phyloP scores from a whole-genome alignment of 2,113 vertebrate species.

The Epinephelus moara region DNA sequence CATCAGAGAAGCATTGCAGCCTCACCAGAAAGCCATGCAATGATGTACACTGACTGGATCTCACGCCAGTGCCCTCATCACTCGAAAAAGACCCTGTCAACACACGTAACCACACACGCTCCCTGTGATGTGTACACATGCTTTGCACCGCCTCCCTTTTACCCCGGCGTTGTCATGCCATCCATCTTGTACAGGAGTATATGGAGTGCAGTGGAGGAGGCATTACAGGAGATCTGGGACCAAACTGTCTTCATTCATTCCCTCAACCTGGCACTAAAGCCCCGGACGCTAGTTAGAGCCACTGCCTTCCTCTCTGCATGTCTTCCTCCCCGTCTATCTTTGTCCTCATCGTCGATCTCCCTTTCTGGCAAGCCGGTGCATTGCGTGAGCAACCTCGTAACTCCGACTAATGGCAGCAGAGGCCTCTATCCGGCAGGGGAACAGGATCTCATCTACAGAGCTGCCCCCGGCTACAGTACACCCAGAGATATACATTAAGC shows the following conservation, averaged over 20 bases:
- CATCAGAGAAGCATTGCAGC: constrained; percentile 52
- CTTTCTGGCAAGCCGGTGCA: constrained; percentile 9
- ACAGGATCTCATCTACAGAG: constrained; percentile 60
- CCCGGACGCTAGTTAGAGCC: constrained; percentile 24
- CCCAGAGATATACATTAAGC: constrained; percentile 51
- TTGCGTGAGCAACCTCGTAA: constrained; percentile 50
- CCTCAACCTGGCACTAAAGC: constrained; percentile 15
- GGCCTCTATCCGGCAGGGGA: constrained; percentile 66
- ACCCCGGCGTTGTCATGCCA: constrained; percentile 47
- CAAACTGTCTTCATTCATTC: constrained; percentile 46
- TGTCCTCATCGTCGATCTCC: neutral
- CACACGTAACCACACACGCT: constrained; percentile 1
- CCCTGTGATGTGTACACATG: constrained; percentile 43
- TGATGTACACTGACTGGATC: constrained; percentile 60
- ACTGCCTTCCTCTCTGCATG: constrained; percentile 22
- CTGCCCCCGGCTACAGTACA: constrained; percentile 54
- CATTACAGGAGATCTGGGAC: constrained; percentile 42
- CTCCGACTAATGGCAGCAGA: constrained; percentile 59
- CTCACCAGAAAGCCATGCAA: constrained; percentile 36
- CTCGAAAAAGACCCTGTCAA: constrained; percentile 13
- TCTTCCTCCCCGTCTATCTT: constrained; percentile 33
- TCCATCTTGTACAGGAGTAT: constrained; percentile 44
- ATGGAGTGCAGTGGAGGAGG: neutral
- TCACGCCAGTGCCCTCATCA: constrained; percentile 48
- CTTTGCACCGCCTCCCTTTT: constrained; percentile 36